phyloP scores from a whole-genome alignment of 2,797 vertebrate genomes.

The Macropodus opercularis region DNA sequence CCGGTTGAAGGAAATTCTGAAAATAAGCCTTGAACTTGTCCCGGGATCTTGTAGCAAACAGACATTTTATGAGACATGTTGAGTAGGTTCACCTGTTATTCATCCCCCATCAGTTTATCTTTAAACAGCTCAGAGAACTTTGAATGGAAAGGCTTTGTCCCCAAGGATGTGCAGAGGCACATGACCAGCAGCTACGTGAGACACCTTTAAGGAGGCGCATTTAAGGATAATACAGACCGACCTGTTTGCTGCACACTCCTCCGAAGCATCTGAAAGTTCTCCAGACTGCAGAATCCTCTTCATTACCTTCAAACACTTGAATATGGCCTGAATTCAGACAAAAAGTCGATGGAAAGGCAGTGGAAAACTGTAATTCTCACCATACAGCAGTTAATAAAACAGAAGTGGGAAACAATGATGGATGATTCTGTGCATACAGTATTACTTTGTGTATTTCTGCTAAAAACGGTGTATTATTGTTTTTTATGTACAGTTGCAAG shows the following conservation, averaged over 20 bases:
- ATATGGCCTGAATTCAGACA: background rate
- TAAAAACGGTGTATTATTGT: too few relatives aligned
- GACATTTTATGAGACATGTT: background rate
- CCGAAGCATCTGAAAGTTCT: conserved; percentile 1
- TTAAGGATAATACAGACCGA: background rate
- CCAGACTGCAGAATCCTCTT: background rate
- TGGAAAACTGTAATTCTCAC: too few relatives aligned
- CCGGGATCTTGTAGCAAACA: too few relatives aligned
- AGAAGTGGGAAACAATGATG: too few relatives aligned
- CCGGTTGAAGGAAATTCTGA: background rate
- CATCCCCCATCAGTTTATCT: background rate
- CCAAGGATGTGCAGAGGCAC: background rate
- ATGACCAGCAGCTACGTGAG: background rate
- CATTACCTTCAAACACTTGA: background rate
- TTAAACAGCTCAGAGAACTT: background rate
- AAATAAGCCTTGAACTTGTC: background rate
- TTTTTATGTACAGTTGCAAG: too few relatives aligned
- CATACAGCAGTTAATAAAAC: too few relatives aligned
- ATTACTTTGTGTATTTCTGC: too few relatives aligned
- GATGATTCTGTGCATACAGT: too few relatives aligned
- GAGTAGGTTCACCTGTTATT: background rate
- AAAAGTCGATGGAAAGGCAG: too few relatives aligned
- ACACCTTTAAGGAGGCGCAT: background rate
- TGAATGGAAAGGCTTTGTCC: background rate
- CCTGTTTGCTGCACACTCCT: background rate